Base-by-base conservation (phyloP, 2,888 invertebrate genomes). In the Polydrusus tereticollis region DNA sequence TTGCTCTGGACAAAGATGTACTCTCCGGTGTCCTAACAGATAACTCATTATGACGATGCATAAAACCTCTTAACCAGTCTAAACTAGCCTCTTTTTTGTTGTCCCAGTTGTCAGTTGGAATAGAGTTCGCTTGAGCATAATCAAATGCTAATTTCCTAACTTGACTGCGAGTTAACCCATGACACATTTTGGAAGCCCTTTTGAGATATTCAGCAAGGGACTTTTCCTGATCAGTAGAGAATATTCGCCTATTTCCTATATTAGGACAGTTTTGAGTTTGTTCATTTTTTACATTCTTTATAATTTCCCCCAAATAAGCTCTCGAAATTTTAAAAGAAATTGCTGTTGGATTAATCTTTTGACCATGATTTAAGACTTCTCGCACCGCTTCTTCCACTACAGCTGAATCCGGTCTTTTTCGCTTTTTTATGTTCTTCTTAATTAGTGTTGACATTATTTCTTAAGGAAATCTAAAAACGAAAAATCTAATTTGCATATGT, bases 51-150 rank as follows among this genome's bases (percentile, higher is more conserved):
- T 59, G 59, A 38, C 59, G 36, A 3, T 18, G 16, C 41, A 38
- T 59, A 59, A 59, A 59, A 33, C 36, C 59, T 20, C 18, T 36
- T 41, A 29, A 41, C 59, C 16, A 59, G 41, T 33, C 59, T 20
- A 38, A 20, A 59, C 59, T 33, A 18, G 36, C 59, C 16, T 59
- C 41, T 41, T 59, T 7, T 36, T 59, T 18, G n/a, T 36, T 33
- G 8, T 59, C 10, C 36, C 59, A 59, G 36, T 59, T 59, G 1
- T 59, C 14, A 38, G 38, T 36, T 7, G 41, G 38, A 36, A 41
- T 59, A 33, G 59, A 41, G 62, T n/a, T n/a, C n/a, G n/a, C n/a
- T n/a, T n/a, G n/a, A n/a, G n/a, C 45, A 62, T 62, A 62, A 26
- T 62, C 23, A 20, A 45, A 29, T 62, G 43, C 62, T 38, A 62